Evolutionary conservation across 2,888 invertebrate genomes (phyloP).

Genomic region (Psylliodes chrysocephalus): DNA sequence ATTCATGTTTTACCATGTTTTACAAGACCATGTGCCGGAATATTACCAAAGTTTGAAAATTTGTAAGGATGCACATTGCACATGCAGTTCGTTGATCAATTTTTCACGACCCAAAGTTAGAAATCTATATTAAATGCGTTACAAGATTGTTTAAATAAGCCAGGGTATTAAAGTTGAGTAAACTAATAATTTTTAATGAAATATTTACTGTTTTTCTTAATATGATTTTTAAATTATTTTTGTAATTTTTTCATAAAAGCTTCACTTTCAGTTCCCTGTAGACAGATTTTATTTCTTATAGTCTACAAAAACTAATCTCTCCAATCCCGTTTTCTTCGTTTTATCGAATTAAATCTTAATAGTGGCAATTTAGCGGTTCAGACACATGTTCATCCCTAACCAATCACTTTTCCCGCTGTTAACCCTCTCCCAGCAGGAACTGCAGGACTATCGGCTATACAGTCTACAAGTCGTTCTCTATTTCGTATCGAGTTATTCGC

Average conservation of each 20-base stretch:
- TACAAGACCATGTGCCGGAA: constrained; percentile 1
- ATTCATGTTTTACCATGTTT: constrained; percentile 14
- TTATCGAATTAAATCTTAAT: constrained; percentile 4
- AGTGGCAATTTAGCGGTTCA: constrained; percentile 8
- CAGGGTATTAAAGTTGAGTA: too few relatives aligned
- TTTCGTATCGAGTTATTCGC: constrained; percentile 52
- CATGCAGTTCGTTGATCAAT: background rate
- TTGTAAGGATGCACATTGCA: constrained; percentile 1
- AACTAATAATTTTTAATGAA: too few relatives aligned
- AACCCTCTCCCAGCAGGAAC: constrained; percentile 21
- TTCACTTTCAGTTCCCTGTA: too few relatives aligned
- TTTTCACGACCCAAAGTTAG: too few relatives aligned
- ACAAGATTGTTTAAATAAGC: too few relatives aligned
- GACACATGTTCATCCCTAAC: constrained; percentile 6
- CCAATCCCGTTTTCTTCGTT: background rate
- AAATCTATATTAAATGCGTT: too few relatives aligned
- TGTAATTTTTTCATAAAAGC: too few relatives aligned
- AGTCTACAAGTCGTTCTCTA: constrained; percentile 49
- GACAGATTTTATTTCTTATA: too few relatives aligned
- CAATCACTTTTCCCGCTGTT: constrained; percentile 2
- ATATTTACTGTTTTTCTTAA: too few relatives aligned
- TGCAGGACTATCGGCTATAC: constrained; percentile 24
- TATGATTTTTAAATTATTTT: too few relatives aligned
- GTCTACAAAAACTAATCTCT: too few relatives aligned
- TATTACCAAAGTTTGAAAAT: constrained; percentile 10